Base-by-base conservation (phyloP, 2,888 invertebrate genomes). In the Limnephilus rhombicus region DNA sequence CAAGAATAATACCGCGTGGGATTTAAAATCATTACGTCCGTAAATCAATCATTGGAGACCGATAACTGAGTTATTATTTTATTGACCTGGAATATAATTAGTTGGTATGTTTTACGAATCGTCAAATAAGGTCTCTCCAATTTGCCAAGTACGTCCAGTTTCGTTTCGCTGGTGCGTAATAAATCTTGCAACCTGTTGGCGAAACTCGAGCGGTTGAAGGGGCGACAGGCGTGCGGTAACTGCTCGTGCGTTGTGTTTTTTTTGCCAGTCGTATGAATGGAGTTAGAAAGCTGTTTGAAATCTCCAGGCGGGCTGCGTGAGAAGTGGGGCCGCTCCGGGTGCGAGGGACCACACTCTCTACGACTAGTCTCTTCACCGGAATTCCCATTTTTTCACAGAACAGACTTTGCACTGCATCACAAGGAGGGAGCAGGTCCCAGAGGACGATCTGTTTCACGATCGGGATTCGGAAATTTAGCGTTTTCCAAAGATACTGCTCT, bases 251-350 rank as follows among this genome's bases (percentile, higher is more conserved):
- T 41, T 24, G 83, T 24, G 83, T 83, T 45, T 45, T 41, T 83
- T 83, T 83, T 41, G 37, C 37, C 37, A 24, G 24, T 83, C 83
- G 83, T 34, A 83, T 37, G 83, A 83, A 83, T 83, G 83, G 83
- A 83, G 83, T 83, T 83, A 83, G 83, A 83, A 83, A 83, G 83
- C 83, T 83, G 83, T 83, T 83, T 34, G 83, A 83, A 83, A 83
- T n/a, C 83, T 83, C 37, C 83, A 18, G 83, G 37, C 83, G 15
- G 68, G 68, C 68, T 24, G 83, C 34, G 83, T 83, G 83, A 83
- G 83, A 83, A 83, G 34, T 37, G 83, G 24, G 31, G 82, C 82
- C 82, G 83, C 83, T 18, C 18, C 37, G 37, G 83, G 31, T 34
- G 83, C 37, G 31, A 83, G 37, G 34, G 24, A 37, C 37, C 83